Conservation (phyloP, 2,888 invertebrate genomes). For the Ornithoptera priamus region DNA sequence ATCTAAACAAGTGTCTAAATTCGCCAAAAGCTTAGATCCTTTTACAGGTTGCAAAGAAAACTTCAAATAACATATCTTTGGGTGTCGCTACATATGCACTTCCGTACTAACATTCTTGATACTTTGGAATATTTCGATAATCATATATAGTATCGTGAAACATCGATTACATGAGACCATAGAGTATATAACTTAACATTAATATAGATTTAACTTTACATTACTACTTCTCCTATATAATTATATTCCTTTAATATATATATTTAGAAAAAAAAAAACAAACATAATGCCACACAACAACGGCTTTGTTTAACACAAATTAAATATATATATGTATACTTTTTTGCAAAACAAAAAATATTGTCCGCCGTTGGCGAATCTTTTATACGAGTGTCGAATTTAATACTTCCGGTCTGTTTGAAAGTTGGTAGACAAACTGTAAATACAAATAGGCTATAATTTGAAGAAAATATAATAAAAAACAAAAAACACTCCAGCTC, state of each 20-base stretch:
- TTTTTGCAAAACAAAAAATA: background rate
- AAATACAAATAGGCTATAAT: background rate
- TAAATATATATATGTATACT: background rate
- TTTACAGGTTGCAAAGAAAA: constrained; percentile 23
- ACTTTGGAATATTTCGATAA: constrained; percentile 37
- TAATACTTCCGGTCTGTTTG: too few relatives aligned
- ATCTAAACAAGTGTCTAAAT: background rate
- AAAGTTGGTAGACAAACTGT: background rate
- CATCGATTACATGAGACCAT: constrained; percentile 14
- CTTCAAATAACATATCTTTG: constrained; percentile 33
- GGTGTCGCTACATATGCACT: constrained; percentile 56
- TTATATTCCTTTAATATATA: constrained; percentile 5
- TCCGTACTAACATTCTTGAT: constrained; percentile 58
- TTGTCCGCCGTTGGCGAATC: background rate
- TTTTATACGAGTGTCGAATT: too few relatives aligned
- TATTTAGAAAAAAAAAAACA: background rate
- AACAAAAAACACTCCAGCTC: too few relatives aligned
- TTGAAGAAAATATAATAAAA: too few relatives aligned
- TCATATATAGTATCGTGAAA: background rate
- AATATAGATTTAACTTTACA: constrained; percentile 17
- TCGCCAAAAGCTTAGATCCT: constrained; percentile 11
- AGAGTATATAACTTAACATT: constrained; percentile 24
- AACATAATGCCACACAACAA: background rate
- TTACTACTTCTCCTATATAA: constrained; percentile 3
- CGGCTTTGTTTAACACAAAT: background rate